A percentile compares a stretch with the other conserved stretches of the same genome.
Evolutionary conservation across 92 coral and sea anemone genomes (phyloP).

Genomic region (Umimayanthus chanpuru): DNA sequence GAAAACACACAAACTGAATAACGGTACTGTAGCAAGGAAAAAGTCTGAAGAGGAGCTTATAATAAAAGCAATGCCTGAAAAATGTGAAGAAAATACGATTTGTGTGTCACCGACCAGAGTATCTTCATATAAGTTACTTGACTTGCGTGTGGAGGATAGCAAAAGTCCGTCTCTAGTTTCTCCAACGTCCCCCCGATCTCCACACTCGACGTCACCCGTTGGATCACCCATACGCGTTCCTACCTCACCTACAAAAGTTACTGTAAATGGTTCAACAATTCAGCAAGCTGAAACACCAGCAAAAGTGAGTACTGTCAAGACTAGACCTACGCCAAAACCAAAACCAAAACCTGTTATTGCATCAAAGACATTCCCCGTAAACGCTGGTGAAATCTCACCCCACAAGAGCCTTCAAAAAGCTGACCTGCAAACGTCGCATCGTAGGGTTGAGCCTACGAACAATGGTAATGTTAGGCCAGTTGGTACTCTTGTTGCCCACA

Average conservation of each 20-base stretch:
- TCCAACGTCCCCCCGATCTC: background rate
- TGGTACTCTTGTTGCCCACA: background rate
- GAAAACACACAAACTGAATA: background rate
- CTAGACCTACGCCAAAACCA: constrained; percentile 24
- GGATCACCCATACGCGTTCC: constrained; percentile 3
- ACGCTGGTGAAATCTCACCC: background rate
- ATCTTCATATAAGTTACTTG: constrained; percentile 9
- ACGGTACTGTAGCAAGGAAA: background rate
- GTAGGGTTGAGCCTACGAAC: constrained; percentile 19
- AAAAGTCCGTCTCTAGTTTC: background rate
- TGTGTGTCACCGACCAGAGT: constrained; percentile 19
- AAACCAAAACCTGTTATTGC: constrained; percentile 14
- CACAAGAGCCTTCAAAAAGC: background rate
- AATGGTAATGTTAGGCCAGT: background rate
- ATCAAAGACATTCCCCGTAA: constrained; percentile 6
- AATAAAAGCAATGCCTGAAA: constrained; percentile 25
- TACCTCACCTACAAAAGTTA: constrained; percentile 27
- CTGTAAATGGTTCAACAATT: constrained; percentile 37
- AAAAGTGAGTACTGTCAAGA: constrained; percentile 1
- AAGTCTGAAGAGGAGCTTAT: constrained; percentile 13
- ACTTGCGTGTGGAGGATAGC: constrained; percentile 17
- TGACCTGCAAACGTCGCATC: background rate
- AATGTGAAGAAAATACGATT: background rate
- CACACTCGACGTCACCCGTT: background rate
- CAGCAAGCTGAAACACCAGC: constrained; percentile 26